Evolutionary conservation across 1,140 invertebrate genomes (phyloP), one percentile per base, ranked within the genome.

Genomic region (Euborellia annulipes): DNA sequence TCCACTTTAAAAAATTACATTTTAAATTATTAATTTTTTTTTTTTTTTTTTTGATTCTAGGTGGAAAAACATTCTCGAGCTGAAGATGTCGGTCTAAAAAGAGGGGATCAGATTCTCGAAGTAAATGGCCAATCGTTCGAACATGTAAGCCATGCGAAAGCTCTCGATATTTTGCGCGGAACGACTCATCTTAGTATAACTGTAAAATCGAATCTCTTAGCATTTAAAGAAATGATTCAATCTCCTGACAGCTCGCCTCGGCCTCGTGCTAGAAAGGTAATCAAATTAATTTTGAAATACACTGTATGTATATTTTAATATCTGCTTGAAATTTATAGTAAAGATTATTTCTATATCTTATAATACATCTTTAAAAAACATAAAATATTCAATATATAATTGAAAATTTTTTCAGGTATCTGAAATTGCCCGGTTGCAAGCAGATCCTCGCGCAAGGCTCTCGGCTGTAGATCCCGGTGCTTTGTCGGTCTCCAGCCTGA

Each of bases 61-160:
- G 77, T 96, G 16, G 90, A 95, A 55, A 82, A 83, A 51, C 78
- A 78, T 45, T 92, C 90, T 2, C 93, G 93, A 65, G 90, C 92
- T 8, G 86, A 93, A 64, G 87, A 95, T 57, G 85, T 91, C n/a
- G 94, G 95, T 1, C 66, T 99, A 14, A 95, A 95, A 65, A 71
- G 90, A 41, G 94, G 94, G 2, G 95, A 99, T 71, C 93, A 98
- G 67, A 87, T 95, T 49, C 69, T 98, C 44, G 90, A 97, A 68
- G 92, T 98, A 0, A 98, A 98, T 63, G 90, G 93, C 16, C 86
- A 95, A 57, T 93, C 82, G 54, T 95, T 98, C 63, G 80, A 89
- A 57, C 85, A 91, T 61, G 83, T 97, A 30, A 85, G 78, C 53
- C 83, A 91, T 58, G 76, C 81, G 16, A 78, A 81, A 58, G 93